A percentile compares a stretch with the other conserved stretches of the same genome.
Conservation (phyloP, 2,113 vertebrate species). For the Peromyscus californicus region DNA sequence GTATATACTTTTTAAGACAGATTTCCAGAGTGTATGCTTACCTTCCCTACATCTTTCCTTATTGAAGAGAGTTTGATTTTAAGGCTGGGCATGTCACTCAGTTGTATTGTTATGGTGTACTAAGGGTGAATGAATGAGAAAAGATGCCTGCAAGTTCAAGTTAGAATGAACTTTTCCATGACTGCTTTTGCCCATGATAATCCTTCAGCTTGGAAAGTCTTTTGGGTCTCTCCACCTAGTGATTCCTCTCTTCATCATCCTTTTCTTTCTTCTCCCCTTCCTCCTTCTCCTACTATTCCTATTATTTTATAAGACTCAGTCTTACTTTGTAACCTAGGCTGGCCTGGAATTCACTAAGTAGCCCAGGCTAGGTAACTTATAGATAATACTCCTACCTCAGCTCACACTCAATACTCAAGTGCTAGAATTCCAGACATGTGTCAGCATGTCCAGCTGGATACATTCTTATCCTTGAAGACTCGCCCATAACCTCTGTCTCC, state of each 20-base stretch:
- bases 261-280: neutral
- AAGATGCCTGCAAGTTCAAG: neutral
- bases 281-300: neutral
- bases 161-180: neutral
- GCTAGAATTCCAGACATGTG: neutral
- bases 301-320: neutral
- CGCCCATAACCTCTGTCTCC: fast-evolving
- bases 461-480: neutral
- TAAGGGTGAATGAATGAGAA: neutral
- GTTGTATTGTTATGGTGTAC: neutral
- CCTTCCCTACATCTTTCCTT: conserved; percentile 17
- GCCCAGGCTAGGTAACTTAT: neutral
- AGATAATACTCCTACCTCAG: neutral
- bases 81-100: neutral
- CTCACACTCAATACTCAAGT: neutral
- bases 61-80: neutral
- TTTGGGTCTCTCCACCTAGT: neutral
- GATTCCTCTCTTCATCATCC: neutral
- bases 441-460: neutral
- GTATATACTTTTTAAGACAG: neutral
- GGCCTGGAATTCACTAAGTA: neutral
- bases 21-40: neutral
- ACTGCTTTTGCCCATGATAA: neutral
- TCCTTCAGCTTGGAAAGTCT: neutral
- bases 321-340: neutral